phyloP scores from a whole-genome alignment of 2,888 invertebrate species.

The Rotaria sp. region DNA sequence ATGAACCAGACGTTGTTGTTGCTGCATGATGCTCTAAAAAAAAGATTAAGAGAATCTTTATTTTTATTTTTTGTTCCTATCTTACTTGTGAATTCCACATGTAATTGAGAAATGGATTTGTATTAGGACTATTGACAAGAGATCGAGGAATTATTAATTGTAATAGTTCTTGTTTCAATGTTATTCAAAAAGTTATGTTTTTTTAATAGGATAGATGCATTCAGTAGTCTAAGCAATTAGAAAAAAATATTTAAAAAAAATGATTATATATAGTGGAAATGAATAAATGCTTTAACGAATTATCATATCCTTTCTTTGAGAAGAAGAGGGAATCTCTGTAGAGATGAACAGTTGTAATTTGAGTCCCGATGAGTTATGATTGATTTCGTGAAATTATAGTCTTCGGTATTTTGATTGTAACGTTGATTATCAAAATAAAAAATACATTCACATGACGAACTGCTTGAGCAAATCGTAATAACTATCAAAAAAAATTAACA shows the following conservation, averaged over 20 bases:
- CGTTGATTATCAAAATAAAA: slow-evolving; percentile 85
- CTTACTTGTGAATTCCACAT: slow-evolving; percentile 69
- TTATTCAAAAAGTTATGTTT: slow-evolving; percentile 50
- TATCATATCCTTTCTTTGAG: too few species aligned
- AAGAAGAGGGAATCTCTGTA: too few species aligned
- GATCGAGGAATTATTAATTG: slow-evolving; percentile 82
- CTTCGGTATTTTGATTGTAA: too few species aligned
- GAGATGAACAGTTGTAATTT: too few species aligned
- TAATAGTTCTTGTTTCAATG: slow-evolving; percentile 68
- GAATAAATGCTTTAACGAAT: too few species aligned
- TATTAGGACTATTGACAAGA: slow-evolving; percentile 87
- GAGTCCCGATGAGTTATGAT: too few species aligned
- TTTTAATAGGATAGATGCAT: too few species aligned
- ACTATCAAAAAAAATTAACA: slow-evolving; percentile 44
- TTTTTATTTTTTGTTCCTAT: not conserved
- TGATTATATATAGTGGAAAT: too few species aligned
- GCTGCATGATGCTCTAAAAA: slow-evolving; percentile 45
- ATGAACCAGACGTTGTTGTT: slow-evolving; percentile 77
- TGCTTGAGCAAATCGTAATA: slow-evolving; percentile 76
- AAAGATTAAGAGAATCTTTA: not conserved
- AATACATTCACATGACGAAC: slow-evolving; percentile 85
- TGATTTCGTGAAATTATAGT: too few species aligned
- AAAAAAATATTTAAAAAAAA: too few species aligned
- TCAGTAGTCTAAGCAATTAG: too few species aligned
- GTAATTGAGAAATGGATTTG: slow-evolving; percentile 86